Base-by-base conservation (phyloP, 2,888 invertebrate genomes). In the Melanophora roralis region DNA sequence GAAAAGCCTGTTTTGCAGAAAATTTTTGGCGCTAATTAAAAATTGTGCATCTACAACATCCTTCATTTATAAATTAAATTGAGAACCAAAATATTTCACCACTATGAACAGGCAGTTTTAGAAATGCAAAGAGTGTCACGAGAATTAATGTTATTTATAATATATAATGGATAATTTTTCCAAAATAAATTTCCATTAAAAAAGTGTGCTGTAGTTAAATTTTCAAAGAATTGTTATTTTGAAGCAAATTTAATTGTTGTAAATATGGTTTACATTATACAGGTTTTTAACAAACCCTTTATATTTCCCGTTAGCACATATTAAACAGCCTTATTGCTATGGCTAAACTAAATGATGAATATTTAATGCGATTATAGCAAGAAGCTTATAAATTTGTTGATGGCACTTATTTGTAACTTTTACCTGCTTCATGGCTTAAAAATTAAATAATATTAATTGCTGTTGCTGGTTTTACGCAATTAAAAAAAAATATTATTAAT, bases 331-430 rank as follows among this genome's bases (percentile, higher is more conserved):
- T 45, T 19, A 16, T 19, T 14, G 7, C 23, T 16, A 14, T 38
- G 38, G 38, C 19, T 23, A 57, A n/a, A 14, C 34, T 34, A 4
- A 34, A 19, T 11, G 23, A 38, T 57, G 40, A 57, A 57, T 57
- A 40, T 57, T 38, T n/a, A 57, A 57, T 38, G 57, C 36, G 40
- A 23, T 57, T 23, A n/a, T n/a, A 40, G 57, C 57, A 38, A 23
- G 38, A n/a, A 57, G 57, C 40, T 38, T 40, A 38, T 57, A 40
- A 21, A 40, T 57, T 21, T 38, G 38, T 23, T 38, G 21, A 6
- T 57, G 21, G n/a, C 21, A 6, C 21, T 57, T 4, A n/a, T 57
- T 14, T 8, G 2, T 0, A n/a, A 9, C 12, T 2, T 12, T n/a
- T n/a, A n/a, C n/a, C n/a, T n/a, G n/a, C n/a, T n/a, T n/a, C n/a